These are phyloP conservation scores for Phlogophora meticulosa DNA, from an alignment of 2,888 invertebrate species.

Conservation along the genomic window DNA sequence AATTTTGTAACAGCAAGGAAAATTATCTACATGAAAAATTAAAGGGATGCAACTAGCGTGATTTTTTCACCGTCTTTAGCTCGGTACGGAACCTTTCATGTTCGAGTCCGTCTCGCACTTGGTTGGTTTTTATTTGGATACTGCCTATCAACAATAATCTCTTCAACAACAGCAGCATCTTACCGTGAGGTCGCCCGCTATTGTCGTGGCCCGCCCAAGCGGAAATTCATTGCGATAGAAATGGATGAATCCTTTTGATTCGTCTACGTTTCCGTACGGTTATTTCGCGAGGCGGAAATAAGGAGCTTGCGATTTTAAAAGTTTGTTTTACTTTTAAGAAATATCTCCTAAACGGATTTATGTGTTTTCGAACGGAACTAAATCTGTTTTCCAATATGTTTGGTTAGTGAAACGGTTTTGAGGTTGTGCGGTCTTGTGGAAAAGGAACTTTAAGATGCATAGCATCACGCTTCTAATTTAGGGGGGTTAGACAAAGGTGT, in stretches of 20 bases:
- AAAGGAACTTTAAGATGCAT: not conserved
- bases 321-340: constrained; percentile 79
- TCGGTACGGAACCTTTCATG: too few species aligned
- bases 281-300: constrained; percentile 73
- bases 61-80: too few species aligned
- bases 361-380: constrained; percentile 58
- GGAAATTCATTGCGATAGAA: constrained; percentile 84
- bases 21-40: too few species aligned
- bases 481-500: too few species aligned
- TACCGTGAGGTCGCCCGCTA: constrained; percentile 12
- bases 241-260: constrained; percentile 81
- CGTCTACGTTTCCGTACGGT: constrained; percentile 72
- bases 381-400: constrained; percentile 43
- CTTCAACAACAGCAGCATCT: not conserved
- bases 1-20: too few species aligned
- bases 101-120: too few species aligned
- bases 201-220: constrained; percentile 67
- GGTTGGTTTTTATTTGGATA: too few species aligned
- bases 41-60: too few species aligned
- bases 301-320: constrained; percentile 70
- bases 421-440: constrained; percentile 1
- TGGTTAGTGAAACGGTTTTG: constrained; percentile 14
- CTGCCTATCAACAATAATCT: too few species aligned
- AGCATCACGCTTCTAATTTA: too few species aligned
- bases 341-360: constrained; percentile 74